A percentile compares a stretch with the other conserved stretches of the same genome.
Evolutionary conservation across 1,140 invertebrate species (phyloP).

Genomic region (Myzus persicae): DNA sequence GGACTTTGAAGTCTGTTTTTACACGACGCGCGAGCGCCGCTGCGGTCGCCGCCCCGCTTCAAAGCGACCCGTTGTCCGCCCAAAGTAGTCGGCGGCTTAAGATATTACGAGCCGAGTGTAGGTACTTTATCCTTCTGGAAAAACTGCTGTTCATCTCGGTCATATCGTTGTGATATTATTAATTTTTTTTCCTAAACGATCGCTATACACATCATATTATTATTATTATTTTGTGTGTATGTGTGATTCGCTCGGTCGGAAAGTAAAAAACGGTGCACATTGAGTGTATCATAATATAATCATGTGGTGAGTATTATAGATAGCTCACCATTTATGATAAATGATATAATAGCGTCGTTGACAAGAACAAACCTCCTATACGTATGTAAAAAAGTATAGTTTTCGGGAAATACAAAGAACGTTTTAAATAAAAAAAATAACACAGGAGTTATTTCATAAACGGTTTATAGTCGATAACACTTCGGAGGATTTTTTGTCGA

Average conservation of each 20-base stretch:
- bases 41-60: not conserved
- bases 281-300: too few species aligned
- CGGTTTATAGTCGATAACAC: too few species aligned
- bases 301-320: too few species aligned
- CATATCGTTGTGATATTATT: not conserved
- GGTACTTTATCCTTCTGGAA: not conserved
- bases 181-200: not conserved
- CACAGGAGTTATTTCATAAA: too few species aligned
- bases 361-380: too few species aligned
- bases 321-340: too few species aligned
- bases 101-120: too few species aligned
- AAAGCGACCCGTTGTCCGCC: not conserved
- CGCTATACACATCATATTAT: not conserved
- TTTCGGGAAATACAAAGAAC: too few species aligned
- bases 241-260: not conserved
- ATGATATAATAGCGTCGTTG: too few species aligned
- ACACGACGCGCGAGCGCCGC: not conserved
- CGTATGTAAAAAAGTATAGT: too few species aligned
- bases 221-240: not conserved
- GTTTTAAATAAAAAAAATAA: too few species aligned
- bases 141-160: not conserved
- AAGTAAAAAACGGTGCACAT: not conserved
- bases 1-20: conserved; percentile 25
- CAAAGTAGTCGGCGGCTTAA: conserved; percentile 4
- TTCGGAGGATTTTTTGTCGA: too few species aligned